A percentile compares a stretch with the other conserved stretches of the same genome.
These are phyloP conservation scores for Phortica variegata DNA, from an alignment of 1,140 invertebrate species.

Conservation along the genomic window DNA sequence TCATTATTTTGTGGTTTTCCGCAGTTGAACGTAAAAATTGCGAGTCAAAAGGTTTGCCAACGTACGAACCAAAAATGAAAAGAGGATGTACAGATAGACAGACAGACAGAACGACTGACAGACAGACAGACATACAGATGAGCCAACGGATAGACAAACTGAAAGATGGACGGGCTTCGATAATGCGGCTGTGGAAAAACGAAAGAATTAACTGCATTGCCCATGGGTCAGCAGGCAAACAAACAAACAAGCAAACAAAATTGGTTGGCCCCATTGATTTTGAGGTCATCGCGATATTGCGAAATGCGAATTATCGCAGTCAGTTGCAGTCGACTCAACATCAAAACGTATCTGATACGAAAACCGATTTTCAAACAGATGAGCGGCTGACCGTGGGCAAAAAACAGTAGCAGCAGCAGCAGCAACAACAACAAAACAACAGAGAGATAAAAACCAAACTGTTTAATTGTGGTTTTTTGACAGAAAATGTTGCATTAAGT, in stretches of 20 bases:
- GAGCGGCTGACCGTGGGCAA: too few relatives aligned
- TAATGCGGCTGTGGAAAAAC: slow-evolving; percentile 6
- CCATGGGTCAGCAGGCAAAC: slow-evolving; percentile 53
- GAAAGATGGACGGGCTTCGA: slow-evolving; percentile 1
- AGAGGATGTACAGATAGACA: slow-evolving; percentile 15
- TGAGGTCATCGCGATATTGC: slow-evolving; percentile 53
- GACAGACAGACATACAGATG: neutral
- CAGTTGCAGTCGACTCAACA: neutral
- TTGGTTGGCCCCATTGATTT: slow-evolving; percentile 50
- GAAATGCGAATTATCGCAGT: slow-evolving; percentile 34
- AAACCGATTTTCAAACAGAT: too few relatives aligned
- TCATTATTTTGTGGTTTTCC: slow-evolving; percentile 54
- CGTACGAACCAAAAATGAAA: slow-evolving; percentile 5
- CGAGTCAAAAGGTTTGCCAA: slow-evolving; percentile 46
- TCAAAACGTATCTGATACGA: too few relatives aligned
- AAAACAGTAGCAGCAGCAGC: too few relatives aligned
- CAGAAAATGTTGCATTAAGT: too few relatives aligned
- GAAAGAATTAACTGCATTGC: slow-evolving; percentile 53
- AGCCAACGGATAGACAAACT: slow-evolving; percentile 6
- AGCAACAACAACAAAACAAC: too few relatives aligned
- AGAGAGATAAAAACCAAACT: too few relatives aligned
- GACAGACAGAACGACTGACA: slow-evolving; percentile 10
- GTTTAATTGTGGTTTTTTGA: too few relatives aligned
- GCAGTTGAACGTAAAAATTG: slow-evolving; percentile 52
- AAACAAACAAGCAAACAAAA: too few relatives aligned